A percentile compares a stretch with the other conserved stretches of the same genome.
Evolutionary conservation across 2,888 invertebrate species (phyloP).

Genomic region (Deroplatys truncata): DNA sequence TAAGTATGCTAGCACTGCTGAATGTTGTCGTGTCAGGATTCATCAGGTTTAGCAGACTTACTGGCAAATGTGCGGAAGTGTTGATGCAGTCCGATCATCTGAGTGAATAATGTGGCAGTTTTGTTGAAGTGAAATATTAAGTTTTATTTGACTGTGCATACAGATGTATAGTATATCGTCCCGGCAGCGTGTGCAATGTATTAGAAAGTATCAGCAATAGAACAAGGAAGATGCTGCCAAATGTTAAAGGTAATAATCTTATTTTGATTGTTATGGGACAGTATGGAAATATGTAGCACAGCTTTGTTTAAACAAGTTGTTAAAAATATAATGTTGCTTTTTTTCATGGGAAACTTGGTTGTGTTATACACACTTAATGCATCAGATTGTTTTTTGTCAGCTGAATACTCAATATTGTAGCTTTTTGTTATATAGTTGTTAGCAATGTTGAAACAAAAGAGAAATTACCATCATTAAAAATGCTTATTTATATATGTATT

Average conservation of each 20-base stretch:
- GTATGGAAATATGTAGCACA: conserved; percentile 18
- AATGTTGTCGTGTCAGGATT: no score
- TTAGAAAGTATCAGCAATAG: background rate
- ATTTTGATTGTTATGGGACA: conserved; percentile 5
- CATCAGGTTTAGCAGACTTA: no score
- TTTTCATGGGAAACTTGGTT: background rate
- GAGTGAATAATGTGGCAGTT: no score
- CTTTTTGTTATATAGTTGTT: conserved; percentile 22
- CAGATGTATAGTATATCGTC: no score
- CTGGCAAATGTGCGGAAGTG: no score
- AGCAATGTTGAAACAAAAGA: background rate
- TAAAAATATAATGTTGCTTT: background rate
- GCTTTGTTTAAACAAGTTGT: conserved; percentile 12
- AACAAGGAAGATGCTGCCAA: conserved; percentile 40
- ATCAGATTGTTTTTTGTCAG: conserved; percentile 20
- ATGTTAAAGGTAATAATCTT: conserved; percentile 17
- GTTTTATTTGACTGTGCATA: no score
- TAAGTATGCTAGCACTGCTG: no score
- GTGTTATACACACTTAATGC: conserved; percentile 10
- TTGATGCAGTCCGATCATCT: no score
- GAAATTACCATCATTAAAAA: conserved; percentile 14
- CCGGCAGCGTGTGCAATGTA: background rate
- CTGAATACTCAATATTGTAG: conserved; percentile 19
- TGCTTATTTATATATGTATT: background rate
- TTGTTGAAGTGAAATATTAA: no score